Base-by-base conservation (phyloP, 2,113 vertebrate species). In the Todiramphus saurophagus region DNA sequence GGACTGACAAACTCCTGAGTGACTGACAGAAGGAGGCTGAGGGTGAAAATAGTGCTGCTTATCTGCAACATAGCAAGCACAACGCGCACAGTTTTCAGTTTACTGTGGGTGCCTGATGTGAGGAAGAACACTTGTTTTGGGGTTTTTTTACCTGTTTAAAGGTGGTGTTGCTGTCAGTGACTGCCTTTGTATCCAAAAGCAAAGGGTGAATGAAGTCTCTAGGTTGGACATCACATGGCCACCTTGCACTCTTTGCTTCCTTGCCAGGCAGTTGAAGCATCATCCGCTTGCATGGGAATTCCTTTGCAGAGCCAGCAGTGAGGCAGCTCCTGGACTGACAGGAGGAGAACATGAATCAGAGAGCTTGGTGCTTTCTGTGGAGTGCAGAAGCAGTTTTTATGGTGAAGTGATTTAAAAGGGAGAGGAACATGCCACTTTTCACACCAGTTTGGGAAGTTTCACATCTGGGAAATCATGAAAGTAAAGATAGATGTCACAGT, bases 61-160 rank as follows among this genome's bases (percentile, higher is more conserved):
- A 13, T 53, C n/a, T 74, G 48, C 69, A 3, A 6, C 16, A 4
- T 43, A 44, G 35, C 27, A n/a, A 24, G 46, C n/a, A 53, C 30
- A 21, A n/a, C 17, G 7, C 23, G 8, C 31, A 31, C 11, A 35
- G 19, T 9, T 55, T 56, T 27, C 31, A 20, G 6, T 33, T 68
- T 11, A 25, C 20, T 1, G 1, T 41, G 74, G 13, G 37, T 35
- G 19, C 62, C 56, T 1, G 1, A 7, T 7, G 62, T 2, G 2
- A 63, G 43, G 35, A 43, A 25, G 43, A 68, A 13, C 28, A 31
- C 56, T 31, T 31, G 20, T n/a, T 64, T 30, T 35, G 13, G 10
- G 13, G 7, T 31, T 60, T 39, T 46, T 70, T 63, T 60, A 28
- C 50, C 51, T 15, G 6, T 62, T 51, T 55, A 63, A 69, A 67